These are phyloP conservation scores for Elegia similella DNA, from an alignment of 2,888 invertebrate species.

Conservation along the genomic window DNA sequence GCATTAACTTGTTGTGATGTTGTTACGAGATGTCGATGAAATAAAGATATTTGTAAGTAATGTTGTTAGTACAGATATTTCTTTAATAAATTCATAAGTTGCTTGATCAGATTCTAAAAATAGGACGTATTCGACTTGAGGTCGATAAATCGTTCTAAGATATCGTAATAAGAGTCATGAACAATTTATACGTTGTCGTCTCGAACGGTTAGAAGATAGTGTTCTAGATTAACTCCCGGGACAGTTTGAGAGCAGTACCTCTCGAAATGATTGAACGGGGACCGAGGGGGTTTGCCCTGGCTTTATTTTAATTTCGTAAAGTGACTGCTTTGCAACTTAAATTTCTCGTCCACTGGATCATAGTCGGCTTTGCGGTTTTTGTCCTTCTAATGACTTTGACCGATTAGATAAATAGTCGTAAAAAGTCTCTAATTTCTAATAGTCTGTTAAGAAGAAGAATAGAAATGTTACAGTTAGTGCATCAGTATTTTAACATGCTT, in stretches of 20 bases:
- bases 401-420: neutral
- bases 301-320: slow-evolving; percentile 79
- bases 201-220: slow-evolving; percentile 48
- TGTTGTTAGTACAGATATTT: neutral
- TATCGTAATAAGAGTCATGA: slow-evolving; percentile 5
- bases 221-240: slow-evolving; percentile 59
- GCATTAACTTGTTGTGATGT: slow-evolving; percentile 12
- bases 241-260: slow-evolving; percentile 65
- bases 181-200: slow-evolving; percentile 34
- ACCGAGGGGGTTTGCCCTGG: slow-evolving; percentile 69
- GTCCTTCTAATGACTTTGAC: slow-evolving; percentile 39
- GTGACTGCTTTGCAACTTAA: slow-evolving; percentile 75
- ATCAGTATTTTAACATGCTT: slow-evolving; percentile 6
- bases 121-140: neutral
- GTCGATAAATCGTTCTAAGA: neutral
- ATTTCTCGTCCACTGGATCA: slow-evolving; percentile 56
- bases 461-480: neutral
- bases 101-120: too few relatives aligned
- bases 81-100: too few relatives aligned
- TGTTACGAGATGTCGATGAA: neutral
- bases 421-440: slow-evolving; percentile 4
- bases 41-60: slow-evolving; percentile 7
- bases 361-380: slow-evolving; percentile 49
- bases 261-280: slow-evolving; percentile 79
- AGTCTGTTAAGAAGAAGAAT: slow-evolving; percentile 3